phyloP scores from a whole-genome alignment of 92 coral and sea anemone species.

The Palythoa heliodiscus region DNA sequence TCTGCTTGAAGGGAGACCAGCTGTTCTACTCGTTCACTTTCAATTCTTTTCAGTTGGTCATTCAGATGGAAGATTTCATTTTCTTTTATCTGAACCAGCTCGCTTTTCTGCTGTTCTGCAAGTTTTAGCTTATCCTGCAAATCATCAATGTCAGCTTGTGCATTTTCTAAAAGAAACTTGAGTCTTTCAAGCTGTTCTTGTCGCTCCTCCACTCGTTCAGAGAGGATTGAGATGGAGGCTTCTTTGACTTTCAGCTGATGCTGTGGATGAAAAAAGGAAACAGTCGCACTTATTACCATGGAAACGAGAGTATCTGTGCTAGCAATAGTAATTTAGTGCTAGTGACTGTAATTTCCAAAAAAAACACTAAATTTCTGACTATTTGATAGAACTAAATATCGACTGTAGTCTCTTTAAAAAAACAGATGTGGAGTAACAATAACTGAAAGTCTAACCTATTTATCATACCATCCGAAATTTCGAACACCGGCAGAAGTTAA shows the following conservation, averaged over 20 bases:
- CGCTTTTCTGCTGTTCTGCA: conserved; percentile 44
- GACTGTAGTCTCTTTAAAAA: too few species aligned
- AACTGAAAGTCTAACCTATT: too few species aligned
- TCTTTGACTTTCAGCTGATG: conserved; percentile 54
- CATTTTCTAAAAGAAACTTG: conserved; percentile 45
- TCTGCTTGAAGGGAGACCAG: conserved; percentile 59
- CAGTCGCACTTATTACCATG: not conserved
- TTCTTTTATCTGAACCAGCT: conserved; percentile 58
- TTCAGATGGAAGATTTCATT: conserved; percentile 51
- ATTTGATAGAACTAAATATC: not conserved
- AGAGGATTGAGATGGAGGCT: conserved; percentile 55
- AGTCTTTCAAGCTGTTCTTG: conserved; percentile 59
- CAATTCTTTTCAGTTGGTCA: conserved; percentile 52
- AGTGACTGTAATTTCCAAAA: not conserved
- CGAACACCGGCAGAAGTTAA: too few species aligned
- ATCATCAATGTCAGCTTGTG: conserved; percentile 43
- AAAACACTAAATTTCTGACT: not conserved
- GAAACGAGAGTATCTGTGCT: not conserved
- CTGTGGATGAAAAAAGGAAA: conserved; percentile 27
- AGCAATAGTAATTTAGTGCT: not conserved
- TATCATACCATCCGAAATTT: too few species aligned
- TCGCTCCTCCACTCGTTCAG: conserved; percentile 59
- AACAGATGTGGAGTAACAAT: too few species aligned
- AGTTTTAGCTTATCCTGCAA: conserved; percentile 50
- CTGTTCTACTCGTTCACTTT: conserved; percentile 60